A percentile compares a stretch with the other conserved stretches of the same genome.
phyloP scores from a whole-genome alignment of 2,888 invertebrate species.

The Euzophera pinguis region DNA sequence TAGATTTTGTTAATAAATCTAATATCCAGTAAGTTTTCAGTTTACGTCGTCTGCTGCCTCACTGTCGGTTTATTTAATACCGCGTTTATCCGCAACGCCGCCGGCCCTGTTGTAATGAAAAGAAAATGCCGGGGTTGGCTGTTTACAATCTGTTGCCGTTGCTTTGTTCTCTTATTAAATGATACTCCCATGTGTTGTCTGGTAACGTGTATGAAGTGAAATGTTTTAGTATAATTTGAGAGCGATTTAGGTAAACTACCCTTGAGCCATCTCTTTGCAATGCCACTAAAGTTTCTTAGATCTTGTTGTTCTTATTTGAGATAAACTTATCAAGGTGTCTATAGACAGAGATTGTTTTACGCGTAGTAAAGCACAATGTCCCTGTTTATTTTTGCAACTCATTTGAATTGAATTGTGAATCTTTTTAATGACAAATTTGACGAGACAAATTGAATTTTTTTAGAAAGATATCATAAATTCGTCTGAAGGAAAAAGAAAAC shows the following conservation, averaged over 20 bases:
- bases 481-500: too few species aligned
- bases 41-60: not conserved
- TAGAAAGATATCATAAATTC: too few species aligned
- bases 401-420: too few species aligned
- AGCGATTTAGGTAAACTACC: constrained; percentile 1
- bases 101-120: constrained; percentile 12
- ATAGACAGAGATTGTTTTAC: too few species aligned
- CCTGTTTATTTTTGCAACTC: too few species aligned
- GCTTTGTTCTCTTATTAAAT: constrained; percentile 11
- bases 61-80: constrained; percentile 9
- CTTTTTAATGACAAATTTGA: too few species aligned
- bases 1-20: not conserved
- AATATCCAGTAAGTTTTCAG: not conserved
- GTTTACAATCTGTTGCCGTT: constrained; percentile 12
- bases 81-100: constrained; percentile 9
- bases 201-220: not conserved
- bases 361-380: too few species aligned
- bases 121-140: constrained; percentile 7
- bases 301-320: not conserved
- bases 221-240: not conserved
- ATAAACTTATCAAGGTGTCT: not conserved
- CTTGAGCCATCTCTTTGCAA: not conserved
- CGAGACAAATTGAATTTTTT: too few species aligned
- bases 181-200: constrained; percentile 20
- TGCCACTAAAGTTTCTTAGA: not conserved